Evolutionary conservation across 2,888 invertebrate species (phyloP).

Genomic region (Eucriotettix oculatus): DNA sequence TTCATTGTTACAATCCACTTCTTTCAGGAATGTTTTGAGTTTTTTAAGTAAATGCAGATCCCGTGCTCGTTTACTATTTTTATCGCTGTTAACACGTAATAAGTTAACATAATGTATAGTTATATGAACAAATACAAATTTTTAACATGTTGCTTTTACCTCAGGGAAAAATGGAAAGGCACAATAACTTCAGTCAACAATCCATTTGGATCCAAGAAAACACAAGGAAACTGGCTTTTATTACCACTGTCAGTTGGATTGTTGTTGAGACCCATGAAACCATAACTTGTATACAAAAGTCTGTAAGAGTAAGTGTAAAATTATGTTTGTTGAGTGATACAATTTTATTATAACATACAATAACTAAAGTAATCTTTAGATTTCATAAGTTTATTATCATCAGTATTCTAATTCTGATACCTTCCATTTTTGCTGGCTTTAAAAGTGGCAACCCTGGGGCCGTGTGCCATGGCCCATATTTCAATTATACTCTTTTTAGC

Average conservation of each 20-base stretch:
- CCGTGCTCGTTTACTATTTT: constrained; percentile 69
- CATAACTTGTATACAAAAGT: constrained; percentile 63
- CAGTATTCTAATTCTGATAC: background rate
- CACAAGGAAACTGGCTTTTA: constrained; percentile 48
- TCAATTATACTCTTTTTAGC: background rate
- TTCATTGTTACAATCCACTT: constrained; percentile 32
- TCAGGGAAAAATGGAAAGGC: constrained; percentile 79
- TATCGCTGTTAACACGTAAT: constrained; percentile 39
- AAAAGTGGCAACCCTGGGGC: background rate
- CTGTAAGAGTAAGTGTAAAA: constrained; percentile 22
- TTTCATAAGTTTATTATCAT: background rate
- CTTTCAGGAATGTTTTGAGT: constrained; percentile 47
- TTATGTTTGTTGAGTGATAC: background rate
- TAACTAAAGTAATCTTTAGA: too few species aligned
- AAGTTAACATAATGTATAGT: background rate
- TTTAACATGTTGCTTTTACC: constrained; percentile 20
- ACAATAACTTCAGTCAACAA: constrained; percentile 65
- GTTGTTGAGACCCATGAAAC: constrained; percentile 55
- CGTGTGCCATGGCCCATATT: background rate
- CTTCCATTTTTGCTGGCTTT: background rate
- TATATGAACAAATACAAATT: background rate
- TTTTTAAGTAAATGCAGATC: constrained; percentile 76
- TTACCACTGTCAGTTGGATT: constrained; percentile 33
- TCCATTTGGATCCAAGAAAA: constrained; percentile 71
- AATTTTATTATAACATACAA: too few species aligned